phyloP scores from a whole-genome alignment of 2,113 vertebrate genomes.

The Hippopotamus amphibius region DNA sequence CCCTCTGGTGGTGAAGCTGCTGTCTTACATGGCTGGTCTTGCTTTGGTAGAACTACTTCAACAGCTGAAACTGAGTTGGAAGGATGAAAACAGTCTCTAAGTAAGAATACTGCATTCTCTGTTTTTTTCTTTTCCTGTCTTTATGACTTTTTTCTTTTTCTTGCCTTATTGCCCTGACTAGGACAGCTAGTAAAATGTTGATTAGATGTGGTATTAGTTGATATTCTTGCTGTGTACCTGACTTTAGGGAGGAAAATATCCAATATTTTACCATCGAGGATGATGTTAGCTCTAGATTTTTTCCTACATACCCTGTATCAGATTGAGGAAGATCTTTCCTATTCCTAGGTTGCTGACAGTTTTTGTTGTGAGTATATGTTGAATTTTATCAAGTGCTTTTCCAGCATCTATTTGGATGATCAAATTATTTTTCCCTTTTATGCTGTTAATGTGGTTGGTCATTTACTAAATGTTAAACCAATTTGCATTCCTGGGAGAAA shows the following conservation, averaged over 20 bases:
- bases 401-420: neutral
- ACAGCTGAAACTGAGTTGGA: neutral
- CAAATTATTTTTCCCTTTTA: neutral
- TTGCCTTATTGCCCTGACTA: neutral
- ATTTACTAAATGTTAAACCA: neutral
- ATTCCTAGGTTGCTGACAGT: neutral
- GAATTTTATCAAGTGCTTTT: constrained; percentile 8
- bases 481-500: constrained; percentile 3
- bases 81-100: neutral
- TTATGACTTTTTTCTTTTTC: neutral
- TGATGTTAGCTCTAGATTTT: neutral
- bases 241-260: neutral
- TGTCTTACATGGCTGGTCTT: neutral
- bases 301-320: neutral
- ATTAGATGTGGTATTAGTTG: neutral
- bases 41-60: neutral
- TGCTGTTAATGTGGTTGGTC: neutral
- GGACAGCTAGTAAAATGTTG: neutral
- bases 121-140: neutral
- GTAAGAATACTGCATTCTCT: neutral
- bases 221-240: neutral
- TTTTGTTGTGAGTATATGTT: neutral
- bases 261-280: neutral
- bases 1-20: neutral
- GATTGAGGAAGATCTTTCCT: neutral